Evolutionary conservation across 1,140 invertebrate species (phyloP).

Genomic region (Mamestra configurata): DNA sequence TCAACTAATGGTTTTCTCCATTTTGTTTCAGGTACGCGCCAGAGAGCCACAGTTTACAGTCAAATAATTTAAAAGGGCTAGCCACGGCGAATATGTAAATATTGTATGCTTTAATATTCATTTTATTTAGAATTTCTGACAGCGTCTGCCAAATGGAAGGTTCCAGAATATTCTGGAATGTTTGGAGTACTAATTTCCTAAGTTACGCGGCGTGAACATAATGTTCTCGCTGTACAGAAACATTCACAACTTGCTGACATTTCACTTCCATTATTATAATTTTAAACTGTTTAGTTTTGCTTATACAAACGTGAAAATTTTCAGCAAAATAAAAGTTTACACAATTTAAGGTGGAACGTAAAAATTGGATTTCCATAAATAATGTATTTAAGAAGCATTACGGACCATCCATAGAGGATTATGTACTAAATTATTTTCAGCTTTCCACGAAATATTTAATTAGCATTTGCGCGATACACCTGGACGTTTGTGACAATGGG

Average conservation of each 20-base stretch:
- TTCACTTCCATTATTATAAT: not conserved
- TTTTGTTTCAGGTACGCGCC: slow-evolving; percentile 54
- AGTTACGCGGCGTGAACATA: slow-evolving; percentile 2
- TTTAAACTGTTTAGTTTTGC: not conserved
- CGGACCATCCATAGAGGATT: not conserved
- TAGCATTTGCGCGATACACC: not conserved
- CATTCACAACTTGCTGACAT: not conserved
- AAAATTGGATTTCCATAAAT: not conserved
- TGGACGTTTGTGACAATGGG: not conserved
- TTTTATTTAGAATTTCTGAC: slow-evolving; percentile 42
- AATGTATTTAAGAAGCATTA: not conserved
- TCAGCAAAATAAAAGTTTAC: not conserved
- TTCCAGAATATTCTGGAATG: slow-evolving; percentile 10
- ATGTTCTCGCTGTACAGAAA: not conserved
- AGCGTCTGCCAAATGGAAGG: not conserved
- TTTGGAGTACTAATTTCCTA: slow-evolving; percentile 19
- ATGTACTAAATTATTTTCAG: not conserved
- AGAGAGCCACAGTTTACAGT: not conserved
- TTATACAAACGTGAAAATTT: not conserved
- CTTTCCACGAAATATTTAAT: not conserved
- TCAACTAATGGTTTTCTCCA: slow-evolving; percentile 39
- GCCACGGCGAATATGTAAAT: slow-evolving; percentile 42
- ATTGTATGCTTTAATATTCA: slow-evolving; percentile 31
- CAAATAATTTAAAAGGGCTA: slow-evolving; percentile 25
- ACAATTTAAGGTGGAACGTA: not conserved